Percentiles rank a stretch among this genome's conserved stretches.
Evolutionary conservation across 2,888 invertebrate species (phyloP).

Genomic region (Enchytraeus crypticus): DNA sequence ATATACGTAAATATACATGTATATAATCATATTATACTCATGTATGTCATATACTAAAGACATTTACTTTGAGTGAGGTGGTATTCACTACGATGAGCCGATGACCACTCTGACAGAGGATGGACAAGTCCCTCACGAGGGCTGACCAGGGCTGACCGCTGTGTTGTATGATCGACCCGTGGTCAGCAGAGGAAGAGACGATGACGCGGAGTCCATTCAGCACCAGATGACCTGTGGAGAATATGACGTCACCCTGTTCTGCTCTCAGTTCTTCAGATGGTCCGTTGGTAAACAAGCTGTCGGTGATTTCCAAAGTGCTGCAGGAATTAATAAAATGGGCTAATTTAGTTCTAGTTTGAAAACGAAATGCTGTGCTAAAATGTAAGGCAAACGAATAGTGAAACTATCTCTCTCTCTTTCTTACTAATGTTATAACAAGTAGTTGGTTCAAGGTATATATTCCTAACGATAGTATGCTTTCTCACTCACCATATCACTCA

Average conservation of each 20-base stretch:
- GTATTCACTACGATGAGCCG: conserved; percentile 23
- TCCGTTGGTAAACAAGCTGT: conserved; percentile 4
- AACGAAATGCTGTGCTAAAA: too few species aligned
- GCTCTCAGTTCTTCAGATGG: not conserved
- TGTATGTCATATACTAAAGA: too few species aligned
- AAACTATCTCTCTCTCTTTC: too few species aligned
- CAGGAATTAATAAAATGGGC: too few species aligned
- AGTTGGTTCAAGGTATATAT: too few species aligned
- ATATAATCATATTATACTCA: too few species aligned
- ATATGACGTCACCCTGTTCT: conserved; percentile 23
- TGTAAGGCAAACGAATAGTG: too few species aligned
- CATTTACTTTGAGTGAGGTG: conserved; percentile 11
- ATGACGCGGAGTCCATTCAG: conserved; percentile 1
- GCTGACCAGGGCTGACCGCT: conserved; percentile 27
- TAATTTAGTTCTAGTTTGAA: too few species aligned
- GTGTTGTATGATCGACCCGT: conserved; percentile 24
- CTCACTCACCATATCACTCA: too few species aligned
- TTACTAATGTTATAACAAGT: too few species aligned
- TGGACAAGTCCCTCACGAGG: conserved; percentile 16
- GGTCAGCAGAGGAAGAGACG: conserved; percentile 13
- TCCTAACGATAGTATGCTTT: too few species aligned
- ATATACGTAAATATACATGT: too few species aligned
- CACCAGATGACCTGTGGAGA: conserved; percentile 16
- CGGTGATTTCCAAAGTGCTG: not conserved
- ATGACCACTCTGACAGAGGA: conserved; percentile 24